phyloP scores from a whole-genome alignment of 92 coral and sea anemone species.

The Bergia sp. region DNA sequence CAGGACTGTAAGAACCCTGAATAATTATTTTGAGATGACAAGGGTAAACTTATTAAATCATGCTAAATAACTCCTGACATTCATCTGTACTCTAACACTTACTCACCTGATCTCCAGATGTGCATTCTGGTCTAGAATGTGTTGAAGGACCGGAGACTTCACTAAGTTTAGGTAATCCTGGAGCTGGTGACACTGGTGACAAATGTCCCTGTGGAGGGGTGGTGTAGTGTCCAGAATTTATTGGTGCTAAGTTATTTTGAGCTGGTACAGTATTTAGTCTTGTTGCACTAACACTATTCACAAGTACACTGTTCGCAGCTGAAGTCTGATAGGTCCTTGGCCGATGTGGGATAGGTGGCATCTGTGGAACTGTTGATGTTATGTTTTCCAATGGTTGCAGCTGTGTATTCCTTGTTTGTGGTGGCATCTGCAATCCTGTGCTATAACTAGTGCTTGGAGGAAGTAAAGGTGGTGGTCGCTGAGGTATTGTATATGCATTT shows the following conservation, averaged over 20 bases:
- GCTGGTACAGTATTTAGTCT: not conserved
- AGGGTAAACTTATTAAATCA: too few relatives aligned
- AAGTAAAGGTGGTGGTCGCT: not conserved
- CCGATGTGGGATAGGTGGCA: conserved; percentile 59
- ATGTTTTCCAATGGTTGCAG: conserved; percentile 58
- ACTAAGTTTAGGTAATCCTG: not conserved
- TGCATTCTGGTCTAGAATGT: not conserved
- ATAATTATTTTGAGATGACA: too few relatives aligned
- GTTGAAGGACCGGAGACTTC: conserved; percentile 4
- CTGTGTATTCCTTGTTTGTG: conserved; percentile 24
- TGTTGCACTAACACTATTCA: not conserved
- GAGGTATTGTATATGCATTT: not conserved
- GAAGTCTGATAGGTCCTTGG: conserved; percentile 9
- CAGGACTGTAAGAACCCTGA: too few relatives aligned
- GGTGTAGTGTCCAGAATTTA: not conserved
- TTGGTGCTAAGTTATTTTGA: not conserved
- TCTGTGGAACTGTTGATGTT: not conserved
- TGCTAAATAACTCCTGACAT: too few relatives aligned
- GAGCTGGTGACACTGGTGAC: not conserved
- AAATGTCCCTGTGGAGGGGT: not conserved
- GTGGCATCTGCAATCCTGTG: not conserved
- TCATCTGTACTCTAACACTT: not conserved
- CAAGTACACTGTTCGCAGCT: not conserved
- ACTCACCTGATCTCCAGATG: conserved; percentile 30
- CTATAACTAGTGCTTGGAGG: not conserved